Evolutionary conservation across 2,113 vertebrate genomes (phyloP), one percentile per base, ranked within the genome.

Genomic region (Willisornis vidua): DNA sequence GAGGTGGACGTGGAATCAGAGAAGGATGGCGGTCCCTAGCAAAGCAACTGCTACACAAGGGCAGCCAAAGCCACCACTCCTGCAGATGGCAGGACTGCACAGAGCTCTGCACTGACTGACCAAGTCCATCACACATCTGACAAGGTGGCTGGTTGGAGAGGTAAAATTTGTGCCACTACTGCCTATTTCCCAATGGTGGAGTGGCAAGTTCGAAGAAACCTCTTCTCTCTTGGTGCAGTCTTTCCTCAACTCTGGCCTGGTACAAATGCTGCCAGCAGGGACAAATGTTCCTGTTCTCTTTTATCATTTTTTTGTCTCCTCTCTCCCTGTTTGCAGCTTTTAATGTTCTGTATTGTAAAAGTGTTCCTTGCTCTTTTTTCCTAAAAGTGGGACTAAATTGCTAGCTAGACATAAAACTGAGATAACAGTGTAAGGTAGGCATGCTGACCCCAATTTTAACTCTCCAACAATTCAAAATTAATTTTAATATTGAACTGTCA

Each of bases 401-500:
- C 49, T 45, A 55, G 7, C 29, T 68, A 28, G 43, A 26, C 2
- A 1, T 57, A 46, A 67, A 91, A 55, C 39, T 23, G 43, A 72
- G 66, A 24, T 28, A 77, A 77, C 31, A 16, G 29, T n/a, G 1
- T 68, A 55, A 81, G n/a, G 72, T 43, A 63, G 33, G 52, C 90
- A 77, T 5, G 3, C 52, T 0, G 2, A 12, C 57, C 77, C 33
- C 83, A 81, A 2, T 43, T 89, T 83, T 16, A 90, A 77, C 57
- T 77, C 45, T 39, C 13, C 70, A 86, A 41, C 52, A 35, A 7
- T 46, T 93, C 31, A 41, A 65, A 54, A 55, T 26, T 92, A 80
- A 85, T 94, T 94, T 93, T 58, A 81, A 39, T 92, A 86, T 90
- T 84, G 61, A 92, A 86, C 45, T 82, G 86, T 87, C 94, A 89